Base-by-base conservation (phyloP, 1,140 invertebrate genomes). In the Danaus melanippus region DNA sequence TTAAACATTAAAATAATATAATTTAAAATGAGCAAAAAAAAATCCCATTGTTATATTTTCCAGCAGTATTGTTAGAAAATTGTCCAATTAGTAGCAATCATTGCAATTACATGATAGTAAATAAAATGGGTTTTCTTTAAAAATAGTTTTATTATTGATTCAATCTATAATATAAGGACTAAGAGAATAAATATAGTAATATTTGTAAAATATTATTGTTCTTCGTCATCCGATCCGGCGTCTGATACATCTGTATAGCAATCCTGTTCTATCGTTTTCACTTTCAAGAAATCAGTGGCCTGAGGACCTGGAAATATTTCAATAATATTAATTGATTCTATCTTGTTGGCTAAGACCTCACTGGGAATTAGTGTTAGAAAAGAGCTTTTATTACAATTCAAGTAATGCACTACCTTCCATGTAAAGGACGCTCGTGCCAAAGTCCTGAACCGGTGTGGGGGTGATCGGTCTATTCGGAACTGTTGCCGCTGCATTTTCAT, bases 211-310 rank as follows among this genome's bases (percentile, higher is more conserved):
- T 66, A 58, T 5, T 56, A 39, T 32, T 71, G 56, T 47, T 76
- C 71, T 59, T 87, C 85, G 12, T 76, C 83, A 10, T 87, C 87
- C 1, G 73, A 76, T 47, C 86, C 84, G 0, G 85, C 87, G 12
- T 88, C 87, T 0, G 87, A 88, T 0, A 88, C 84, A 49, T 88
- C 87, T 6, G 87, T 88, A 53, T 82, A 77, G 58, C 85, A 83
- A 42, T 88, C 85, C 17, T 74, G 67, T 53, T 88, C 83, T 53
- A 73, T 56, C 5, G 79, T 59, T 50, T 78, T 83, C 1, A 87
- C 84, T 60, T 79, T 79, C 56, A 88, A 62, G 53, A 86, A 87
- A 61, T 87, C 79, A 1, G 65, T 61, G 10, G 68, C 44, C 60
- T 84, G 78, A 11, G 81, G 79, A 11, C 79, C 81, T 84, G 67